phyloP scores from a whole-genome alignment of 92 coral and sea anemone genomes.

The Actinostola sp. region DNA sequence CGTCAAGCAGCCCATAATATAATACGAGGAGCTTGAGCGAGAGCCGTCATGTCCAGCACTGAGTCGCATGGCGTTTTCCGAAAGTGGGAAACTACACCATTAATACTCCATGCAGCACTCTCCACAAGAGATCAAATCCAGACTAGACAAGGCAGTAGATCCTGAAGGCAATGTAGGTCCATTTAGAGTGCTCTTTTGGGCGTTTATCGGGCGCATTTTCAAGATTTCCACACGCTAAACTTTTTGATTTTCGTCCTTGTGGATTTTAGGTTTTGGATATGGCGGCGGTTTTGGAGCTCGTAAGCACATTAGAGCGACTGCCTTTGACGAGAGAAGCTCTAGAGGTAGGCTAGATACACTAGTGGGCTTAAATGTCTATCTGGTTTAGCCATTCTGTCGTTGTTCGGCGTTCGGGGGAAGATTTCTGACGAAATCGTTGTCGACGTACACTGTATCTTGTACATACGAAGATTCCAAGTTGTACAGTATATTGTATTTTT shows the following conservation, averaged over 20 bases:
- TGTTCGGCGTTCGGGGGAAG: not conserved
- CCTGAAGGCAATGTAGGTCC: slow-evolving; percentile 98
- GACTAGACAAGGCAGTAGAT: slow-evolving; percentile 99
- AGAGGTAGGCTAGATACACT: slow-evolving; percentile 64
- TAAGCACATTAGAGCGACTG: slow-evolving; percentile 92
- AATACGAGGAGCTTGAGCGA: slow-evolving; percentile 77
- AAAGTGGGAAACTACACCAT: slow-evolving; percentile 66
- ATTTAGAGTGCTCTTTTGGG: slow-evolving; percentile 20
- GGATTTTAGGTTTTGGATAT: slow-evolving; percentile 92
- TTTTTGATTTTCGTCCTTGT: slow-evolving; percentile 44
- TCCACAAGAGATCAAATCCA: slow-evolving; percentile 98
- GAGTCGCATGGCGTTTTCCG: slow-evolving; percentile 97
- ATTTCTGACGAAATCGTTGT: not conserved
- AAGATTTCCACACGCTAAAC: slow-evolving; percentile 24
- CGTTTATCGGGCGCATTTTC: slow-evolving; percentile 28
- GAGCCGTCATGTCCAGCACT: slow-evolving; percentile 99
- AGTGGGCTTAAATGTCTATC: not conserved
- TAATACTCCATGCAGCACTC: slow-evolving; percentile 99
- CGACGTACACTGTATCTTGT: not conserved
- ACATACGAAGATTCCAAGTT: not conserved
- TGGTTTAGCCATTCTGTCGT: not conserved
- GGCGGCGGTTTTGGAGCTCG: slow-evolving; percentile 99
- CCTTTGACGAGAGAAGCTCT: slow-evolving; percentile 98
- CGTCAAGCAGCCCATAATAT: slow-evolving; percentile 99
- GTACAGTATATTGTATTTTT: not conserved